Evolutionary conservation across 1,140 invertebrate species (phyloP).

Genomic region (Vollenhovia emeryi): DNA sequence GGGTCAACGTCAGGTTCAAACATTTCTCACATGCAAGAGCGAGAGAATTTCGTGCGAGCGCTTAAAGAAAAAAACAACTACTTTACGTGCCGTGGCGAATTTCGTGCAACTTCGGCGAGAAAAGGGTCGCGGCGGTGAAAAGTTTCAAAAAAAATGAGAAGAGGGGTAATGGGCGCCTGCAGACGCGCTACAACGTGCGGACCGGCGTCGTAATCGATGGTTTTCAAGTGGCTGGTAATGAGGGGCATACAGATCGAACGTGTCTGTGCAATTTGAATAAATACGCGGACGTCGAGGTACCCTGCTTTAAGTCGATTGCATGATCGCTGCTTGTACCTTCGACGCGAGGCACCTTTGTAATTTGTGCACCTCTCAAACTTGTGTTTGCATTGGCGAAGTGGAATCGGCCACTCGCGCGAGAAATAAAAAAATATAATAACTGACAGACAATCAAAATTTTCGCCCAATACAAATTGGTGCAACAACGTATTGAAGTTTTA

Average conservation of each 20-base stretch:
- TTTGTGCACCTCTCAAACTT: slow-evolving; percentile 20
- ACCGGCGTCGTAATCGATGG: slow-evolving; percentile 53
- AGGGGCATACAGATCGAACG: slow-evolving; percentile 37
- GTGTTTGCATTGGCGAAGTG: slow-evolving; percentile 21
- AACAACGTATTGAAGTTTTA: not conserved
- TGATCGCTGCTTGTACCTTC: slow-evolving; percentile 20
- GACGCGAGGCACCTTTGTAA: slow-evolving; percentile 6
- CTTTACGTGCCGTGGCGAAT: slow-evolving; percentile 41
- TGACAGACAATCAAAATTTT: not conserved
- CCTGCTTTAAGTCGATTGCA: slow-evolving; percentile 44
- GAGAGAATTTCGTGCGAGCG: slow-evolving; percentile 30
- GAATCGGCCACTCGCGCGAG: not conserved
- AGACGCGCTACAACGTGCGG: slow-evolving; percentile 32
- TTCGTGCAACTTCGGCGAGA: slow-evolving; percentile 38
- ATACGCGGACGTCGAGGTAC: slow-evolving; percentile 27
- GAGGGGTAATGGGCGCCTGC: slow-evolving; percentile 20
- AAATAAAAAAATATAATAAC: slow-evolving; percentile 14
- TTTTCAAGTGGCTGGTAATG: slow-evolving; percentile 54
- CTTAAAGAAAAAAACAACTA: slow-evolving; percentile 28
- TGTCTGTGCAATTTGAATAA: slow-evolving; percentile 68
- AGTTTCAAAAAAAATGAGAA: slow-evolving; percentile 6
- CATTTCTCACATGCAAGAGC: slow-evolving; percentile 30
- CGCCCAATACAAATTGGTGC: not conserved
- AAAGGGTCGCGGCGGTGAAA: slow-evolving; percentile 39
- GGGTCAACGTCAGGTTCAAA: slow-evolving; percentile 20